These are phyloP conservation scores for Montipora foliosa DNA, from an alignment of 64 coral and sea anemone species.

Conservation along the genomic window DNA sequence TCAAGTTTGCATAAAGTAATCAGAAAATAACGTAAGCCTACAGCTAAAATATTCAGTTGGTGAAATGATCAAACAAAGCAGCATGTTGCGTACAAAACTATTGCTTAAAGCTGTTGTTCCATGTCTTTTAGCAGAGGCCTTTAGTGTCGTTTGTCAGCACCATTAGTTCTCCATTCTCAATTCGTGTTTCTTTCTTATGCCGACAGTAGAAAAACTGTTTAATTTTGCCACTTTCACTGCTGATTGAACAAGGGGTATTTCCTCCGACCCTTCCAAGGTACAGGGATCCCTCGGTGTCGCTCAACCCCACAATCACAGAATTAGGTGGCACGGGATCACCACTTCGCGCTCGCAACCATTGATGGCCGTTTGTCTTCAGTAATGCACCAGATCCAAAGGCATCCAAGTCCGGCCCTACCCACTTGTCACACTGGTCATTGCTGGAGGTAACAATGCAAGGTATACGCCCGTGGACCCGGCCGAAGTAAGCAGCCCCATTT, in stretches of 20 bases:
- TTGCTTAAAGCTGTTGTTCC: too few relatives aligned
- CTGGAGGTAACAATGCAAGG: background rate
- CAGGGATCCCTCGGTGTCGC: background rate
- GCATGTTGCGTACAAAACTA: too few relatives aligned
- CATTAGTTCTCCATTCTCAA: too few relatives aligned
- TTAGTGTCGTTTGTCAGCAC: too few relatives aligned
- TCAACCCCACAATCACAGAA: background rate
- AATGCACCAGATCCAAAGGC: background rate
- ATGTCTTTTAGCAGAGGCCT: too few relatives aligned
- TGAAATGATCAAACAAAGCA: too few relatives aligned
- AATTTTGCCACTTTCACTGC: background rate
- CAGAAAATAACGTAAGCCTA: too few relatives aligned
- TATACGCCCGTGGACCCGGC: background rate
- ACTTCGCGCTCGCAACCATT: background rate
- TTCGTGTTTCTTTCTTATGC: too few relatives aligned
- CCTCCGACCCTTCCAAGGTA: constrained; percentile 14
- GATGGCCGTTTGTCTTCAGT: background rate
- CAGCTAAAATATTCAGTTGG: too few relatives aligned
- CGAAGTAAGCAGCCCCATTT: background rate
- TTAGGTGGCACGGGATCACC: background rate
- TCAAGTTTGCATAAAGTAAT: too few relatives aligned
- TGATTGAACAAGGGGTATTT: background rate
- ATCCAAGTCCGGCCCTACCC: background rate
- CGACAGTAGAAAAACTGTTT: background rate
- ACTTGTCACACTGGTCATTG: background rate